Base-by-base conservation (phyloP, 2,888 invertebrate genomes). In the Rosalia funebris region DNA sequence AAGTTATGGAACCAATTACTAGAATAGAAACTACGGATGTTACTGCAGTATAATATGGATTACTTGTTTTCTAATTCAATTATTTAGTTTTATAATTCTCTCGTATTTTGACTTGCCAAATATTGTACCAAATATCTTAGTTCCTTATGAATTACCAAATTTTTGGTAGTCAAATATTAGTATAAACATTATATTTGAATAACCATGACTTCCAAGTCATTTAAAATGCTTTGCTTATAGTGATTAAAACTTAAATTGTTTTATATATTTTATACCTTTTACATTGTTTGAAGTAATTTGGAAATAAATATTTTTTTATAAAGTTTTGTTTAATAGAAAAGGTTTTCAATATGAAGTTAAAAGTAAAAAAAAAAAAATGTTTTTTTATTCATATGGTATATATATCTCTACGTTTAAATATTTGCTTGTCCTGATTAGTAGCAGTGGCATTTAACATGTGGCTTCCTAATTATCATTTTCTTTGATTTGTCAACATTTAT, bases 11-110 rank as follows among this genome's bases (percentile, higher is more conserved):
- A 64, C 84, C 84, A 7, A 81, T 84, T 50, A 83, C 82, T 3
- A 77, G 83, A 75, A 83, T 84, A 64, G 84, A 84, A 71, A 83
- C 83, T 17, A 83, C 83, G 1, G 82, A 84, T 57, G 81, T 84
- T 57, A 82, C 83, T 44, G 77, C 84, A 25, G 84, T 85, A 74
- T 84, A 61, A 63, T 11, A 11, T 39, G 20, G 9, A 31, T 25
- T 17, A 44, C 46, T 37, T 17, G n/a, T 47, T 45, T 37, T 34
- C 15, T 31, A 46, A 14, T 25, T 12, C 20, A 4, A 32, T 45
- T 46, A 5, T 15, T 39, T 37, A 25, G 4, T 39, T 45, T 45
- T n/a, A n/a, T n/a, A n/a, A n/a, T n/a, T n/a, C n/a, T n/a, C n/a
- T n/a, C n/a, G n/a, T n/a, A n/a, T n/a, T n/a, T 32, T 32, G 31